These are phyloP conservation scores for Diploscapter pachys DNA, from an alignment of 1,140 invertebrate species.

Conservation along the genomic window DNA sequence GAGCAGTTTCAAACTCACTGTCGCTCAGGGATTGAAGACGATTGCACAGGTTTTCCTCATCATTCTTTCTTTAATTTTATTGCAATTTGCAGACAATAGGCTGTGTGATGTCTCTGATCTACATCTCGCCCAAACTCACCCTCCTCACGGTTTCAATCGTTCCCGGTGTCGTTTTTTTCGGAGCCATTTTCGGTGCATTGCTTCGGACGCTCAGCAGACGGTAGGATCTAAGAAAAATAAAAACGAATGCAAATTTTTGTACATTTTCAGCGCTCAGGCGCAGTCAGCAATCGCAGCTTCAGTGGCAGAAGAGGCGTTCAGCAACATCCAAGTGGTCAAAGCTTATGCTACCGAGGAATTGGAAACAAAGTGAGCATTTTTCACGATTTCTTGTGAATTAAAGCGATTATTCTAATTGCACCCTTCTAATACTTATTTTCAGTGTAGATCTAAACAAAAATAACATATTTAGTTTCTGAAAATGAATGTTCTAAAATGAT, in stretches of 20 bases:
- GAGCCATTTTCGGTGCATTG: constrained; percentile 72
- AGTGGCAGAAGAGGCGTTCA: constrained; percentile 84
- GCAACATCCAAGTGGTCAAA: constrained; percentile 82
- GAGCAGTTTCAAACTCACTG: constrained; percentile 84
- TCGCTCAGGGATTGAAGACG: constrained; percentile 82
- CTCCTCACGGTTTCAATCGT: constrained; percentile 74
- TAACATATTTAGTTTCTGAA: too few species aligned
- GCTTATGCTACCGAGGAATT: constrained; percentile 86
- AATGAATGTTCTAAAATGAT: constrained; percentile 13
- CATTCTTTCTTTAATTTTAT: constrained; percentile 37
- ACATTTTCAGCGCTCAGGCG: constrained; percentile 67
- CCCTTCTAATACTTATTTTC: too few species aligned
- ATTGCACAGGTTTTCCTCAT: constrained; percentile 70
- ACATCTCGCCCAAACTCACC: constrained; percentile 84
- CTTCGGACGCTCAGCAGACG: constrained; percentile 70
- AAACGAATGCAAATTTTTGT: not conserved
- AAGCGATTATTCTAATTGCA: too few species aligned
- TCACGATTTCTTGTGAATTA: not conserved
- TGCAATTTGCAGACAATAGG: constrained; percentile 67
- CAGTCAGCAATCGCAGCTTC: constrained; percentile 79
- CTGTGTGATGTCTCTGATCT: constrained; percentile 73
- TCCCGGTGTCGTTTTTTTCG: constrained; percentile 75
- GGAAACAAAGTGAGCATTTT: constrained; percentile 67
- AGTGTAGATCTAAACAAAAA: too few species aligned
- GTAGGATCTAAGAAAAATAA: constrained; percentile 47